A percentile compares a stretch with the other conserved stretches of the same genome.
Conservation (phyloP, 2,797 vertebrate genomes). For the Ataeniobius toweri region DNA sequence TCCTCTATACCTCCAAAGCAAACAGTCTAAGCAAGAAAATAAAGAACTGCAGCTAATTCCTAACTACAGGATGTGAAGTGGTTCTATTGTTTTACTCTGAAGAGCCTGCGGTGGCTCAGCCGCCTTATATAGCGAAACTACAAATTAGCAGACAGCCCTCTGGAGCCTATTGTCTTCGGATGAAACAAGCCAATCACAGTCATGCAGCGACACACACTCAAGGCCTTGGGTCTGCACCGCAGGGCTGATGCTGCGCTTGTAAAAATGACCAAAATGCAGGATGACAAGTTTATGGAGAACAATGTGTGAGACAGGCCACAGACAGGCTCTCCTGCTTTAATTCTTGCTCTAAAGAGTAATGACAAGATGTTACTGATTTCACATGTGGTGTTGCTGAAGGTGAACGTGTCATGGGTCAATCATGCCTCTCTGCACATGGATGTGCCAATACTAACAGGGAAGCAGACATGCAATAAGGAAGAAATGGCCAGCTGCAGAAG, state of each 20-base stretch:
- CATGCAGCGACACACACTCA: slow-evolving; percentile 45
- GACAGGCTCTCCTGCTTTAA: not conserved
- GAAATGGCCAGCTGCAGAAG: not conserved
- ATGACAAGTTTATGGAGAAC: slow-evolving; percentile 60
- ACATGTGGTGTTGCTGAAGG: not conserved
- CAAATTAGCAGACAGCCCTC: slow-evolving; percentile 57
- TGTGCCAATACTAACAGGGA: not conserved
- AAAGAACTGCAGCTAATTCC: slow-evolving; percentile 13
- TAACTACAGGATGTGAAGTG: slow-evolving; percentile 30
- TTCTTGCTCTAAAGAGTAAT: not conserved
- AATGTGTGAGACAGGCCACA: slow-evolving; percentile 29
- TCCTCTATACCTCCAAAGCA: not conserved
- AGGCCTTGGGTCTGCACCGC: slow-evolving; percentile 52
- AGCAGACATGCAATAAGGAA: not conserved
- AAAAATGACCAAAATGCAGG: slow-evolving; percentile 67
- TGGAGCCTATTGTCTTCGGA: slow-evolving; percentile 62
- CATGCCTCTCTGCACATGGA: not conserved
- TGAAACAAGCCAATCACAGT: slow-evolving; percentile 45
- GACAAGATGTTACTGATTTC: not conserved
- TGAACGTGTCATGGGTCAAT: not conserved
- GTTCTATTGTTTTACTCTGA: slow-evolving; percentile 36
- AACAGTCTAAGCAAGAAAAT: not conserved
- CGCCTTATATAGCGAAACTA: slow-evolving; percentile 58
- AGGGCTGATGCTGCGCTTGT: slow-evolving; percentile 64
- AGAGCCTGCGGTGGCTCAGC: slow-evolving; percentile 49